phyloP scores from a whole-genome alignment of 1,140 invertebrate species.

The Euura lappo region DNA sequence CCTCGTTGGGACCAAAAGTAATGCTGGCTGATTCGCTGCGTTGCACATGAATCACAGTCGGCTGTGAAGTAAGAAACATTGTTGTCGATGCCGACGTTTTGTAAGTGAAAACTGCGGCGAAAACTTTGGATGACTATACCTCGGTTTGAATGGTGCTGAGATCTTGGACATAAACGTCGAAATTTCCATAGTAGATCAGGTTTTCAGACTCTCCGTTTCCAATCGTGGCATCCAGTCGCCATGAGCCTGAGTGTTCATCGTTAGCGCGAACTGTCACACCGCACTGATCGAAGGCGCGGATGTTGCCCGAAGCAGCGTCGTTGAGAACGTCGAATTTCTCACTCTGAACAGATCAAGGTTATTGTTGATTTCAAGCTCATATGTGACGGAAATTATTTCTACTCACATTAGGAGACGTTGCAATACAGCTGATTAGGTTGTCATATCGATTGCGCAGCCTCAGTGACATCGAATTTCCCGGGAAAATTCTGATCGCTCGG shows the following conservation, averaged over 20 bases:
- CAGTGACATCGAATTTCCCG: not conserved
- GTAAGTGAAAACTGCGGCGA: too few relatives aligned
- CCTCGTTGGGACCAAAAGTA: slow-evolving; percentile 2
- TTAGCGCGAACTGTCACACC: slow-evolving; percentile 29
- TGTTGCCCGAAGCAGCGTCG: not conserved
- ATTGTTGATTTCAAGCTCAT: not conserved
- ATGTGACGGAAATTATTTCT: not conserved
- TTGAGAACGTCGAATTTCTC: slow-evolving; percentile 10
- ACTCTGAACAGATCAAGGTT: not conserved
- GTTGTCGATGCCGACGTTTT: too few relatives aligned
- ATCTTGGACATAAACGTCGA: not conserved
- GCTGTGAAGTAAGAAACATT: not conserved
- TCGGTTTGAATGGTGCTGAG: not conserved
- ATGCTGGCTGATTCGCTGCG: not conserved
- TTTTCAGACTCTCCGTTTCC: not conserved
- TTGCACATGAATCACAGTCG: not conserved
- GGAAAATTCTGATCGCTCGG: not conserved
- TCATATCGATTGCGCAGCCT: not conserved
- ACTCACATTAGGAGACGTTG: not conserved
- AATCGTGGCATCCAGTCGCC: slow-evolving; percentile 23
- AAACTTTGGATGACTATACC: not conserved
- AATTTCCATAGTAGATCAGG: not conserved
- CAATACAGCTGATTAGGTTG: not conserved
- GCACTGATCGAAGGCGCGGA: slow-evolving; percentile 26
- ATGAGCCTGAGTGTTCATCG: slow-evolving; percentile 16